These are phyloP conservation scores for Solen grandis DNA, from an alignment of 1,140 invertebrate genomes.

Conservation along the genomic window DNA sequence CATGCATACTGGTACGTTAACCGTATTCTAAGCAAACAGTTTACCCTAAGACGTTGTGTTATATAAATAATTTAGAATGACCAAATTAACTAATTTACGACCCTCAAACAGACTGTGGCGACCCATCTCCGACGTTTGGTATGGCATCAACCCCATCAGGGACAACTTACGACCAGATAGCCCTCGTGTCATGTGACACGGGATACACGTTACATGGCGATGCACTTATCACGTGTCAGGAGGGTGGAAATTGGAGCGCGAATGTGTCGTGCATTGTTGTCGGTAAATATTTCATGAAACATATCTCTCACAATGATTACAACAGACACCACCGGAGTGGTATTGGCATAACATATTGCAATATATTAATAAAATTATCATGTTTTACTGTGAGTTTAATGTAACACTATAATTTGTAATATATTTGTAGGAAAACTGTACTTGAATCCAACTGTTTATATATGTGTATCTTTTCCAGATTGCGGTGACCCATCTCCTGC, in stretches of 20 bases:
- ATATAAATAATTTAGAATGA: neutral
- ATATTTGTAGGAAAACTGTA: neutral
- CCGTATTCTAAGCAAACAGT: too few species aligned
- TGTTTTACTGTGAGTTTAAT: neutral
- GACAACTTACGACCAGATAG: conserved; percentile 9
- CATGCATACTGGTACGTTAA: too few species aligned
- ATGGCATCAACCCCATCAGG: neutral
- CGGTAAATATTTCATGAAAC: neutral
- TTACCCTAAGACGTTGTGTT: neutral
- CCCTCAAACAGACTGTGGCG: conserved; percentile 12
- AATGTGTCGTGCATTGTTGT: neutral
- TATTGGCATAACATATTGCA: too few species aligned
- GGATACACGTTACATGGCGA: conserved; percentile 8
- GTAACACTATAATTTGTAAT: neutral
- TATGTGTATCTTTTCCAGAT: neutral
- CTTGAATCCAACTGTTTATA: neutral
- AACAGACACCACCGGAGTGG: too few species aligned
- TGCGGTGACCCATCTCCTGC: neutral
- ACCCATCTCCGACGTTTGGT: conserved; percentile 9
- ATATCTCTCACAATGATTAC: too few species aligned
- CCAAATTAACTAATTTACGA: neutral
- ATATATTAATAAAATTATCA: neutral
- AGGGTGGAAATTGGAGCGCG: conserved; percentile 1
- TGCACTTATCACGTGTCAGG: neutral
- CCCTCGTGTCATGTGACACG: conserved; percentile 1